phyloP scores from a whole-genome alignment of 2,888 invertebrate genomes.

The Pogonocherus hispidulus region DNA sequence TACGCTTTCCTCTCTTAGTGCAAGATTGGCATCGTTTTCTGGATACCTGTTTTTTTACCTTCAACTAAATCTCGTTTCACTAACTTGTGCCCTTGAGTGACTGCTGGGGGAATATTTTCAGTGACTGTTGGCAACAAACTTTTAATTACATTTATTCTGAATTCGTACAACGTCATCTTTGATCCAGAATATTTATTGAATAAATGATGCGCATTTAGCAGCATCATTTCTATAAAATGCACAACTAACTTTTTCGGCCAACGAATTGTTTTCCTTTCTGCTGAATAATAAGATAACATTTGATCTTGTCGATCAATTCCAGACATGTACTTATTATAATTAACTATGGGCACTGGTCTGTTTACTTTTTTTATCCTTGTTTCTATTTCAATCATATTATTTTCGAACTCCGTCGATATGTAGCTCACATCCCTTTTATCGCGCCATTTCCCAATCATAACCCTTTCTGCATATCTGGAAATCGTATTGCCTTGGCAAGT shows the following conservation, averaged over 20 bases:
- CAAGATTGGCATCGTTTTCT: not conserved
- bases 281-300: conserved; percentile 4
- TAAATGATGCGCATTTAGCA: not conserved
- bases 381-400: not conserved
- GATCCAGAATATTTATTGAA: too few species aligned
- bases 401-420: not conserved
- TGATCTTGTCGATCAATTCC: not conserved
- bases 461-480: not conserved
- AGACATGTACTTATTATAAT: not conserved
- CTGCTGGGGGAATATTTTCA: too few species aligned
- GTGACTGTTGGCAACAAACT: too few species aligned
- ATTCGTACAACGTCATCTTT: too few species aligned
- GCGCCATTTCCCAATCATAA: not conserved
- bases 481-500: not conserved
- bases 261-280: not conserved
- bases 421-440: not conserved
- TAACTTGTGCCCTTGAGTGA: too few species aligned
- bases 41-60: too few species aligned
- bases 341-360: not conserved
- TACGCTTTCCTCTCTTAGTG: not conserved
- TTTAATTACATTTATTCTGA: too few species aligned
- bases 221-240: conserved; percentile 6
- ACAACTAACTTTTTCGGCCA: not conserved
- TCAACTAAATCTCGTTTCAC: too few species aligned
- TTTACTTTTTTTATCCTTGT: not conserved